Base-by-base conservation (phyloP, 2,113 vertebrate genomes). In the Limanda limanda region DNA sequence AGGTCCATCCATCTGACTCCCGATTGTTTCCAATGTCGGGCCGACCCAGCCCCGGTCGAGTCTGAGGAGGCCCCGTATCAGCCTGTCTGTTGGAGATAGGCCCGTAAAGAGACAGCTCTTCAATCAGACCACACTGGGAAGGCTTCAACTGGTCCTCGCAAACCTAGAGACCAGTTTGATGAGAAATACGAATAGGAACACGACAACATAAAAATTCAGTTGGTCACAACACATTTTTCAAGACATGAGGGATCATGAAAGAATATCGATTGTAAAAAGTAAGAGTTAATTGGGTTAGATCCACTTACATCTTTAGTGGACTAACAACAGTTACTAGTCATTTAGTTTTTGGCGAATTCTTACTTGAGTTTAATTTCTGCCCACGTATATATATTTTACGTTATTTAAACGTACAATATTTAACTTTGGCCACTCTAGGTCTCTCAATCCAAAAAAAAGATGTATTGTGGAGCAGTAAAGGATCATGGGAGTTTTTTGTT, bases 91-190 rank as follows among this genome's bases (percentile, higher is more conserved):
- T 76, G 54, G 64, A 83, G 48, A 79, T 75, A 24, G 37, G 71
- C 71, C 77, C 25, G 10, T 79, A 81, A 72, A 85, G 48, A 76
- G 35, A 27, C 42, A 68, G 52, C n/a, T 64, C 67, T 78, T 71
- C 80, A 84, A 86, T 84, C 74, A 79, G 82, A 84, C 51, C 68
- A 83, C 83, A 88, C 88, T 78, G 52, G 54, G 71, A 82, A 82
- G 57, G 84, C 74, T 82, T 85, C 81, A 82, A 81, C 64, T 40
- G 66, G 56, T 52, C 40, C 69, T 67, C 35, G 0, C 60, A 89
- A 89, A 86, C 75, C 71, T 71, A 89, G 82, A 66, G 85, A 81
- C 68, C 71, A 78, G 61, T 79, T 79, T 85, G 68, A 77, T 79
- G 40, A 76, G 71, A 81, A 74, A 78, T 72, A 82, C 73, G 64